A percentile compares a stretch with the other conserved stretches of the same genome.
Evolutionary conservation across 2,113 vertebrate species (phyloP).

Genomic region (Leptobrachium ailaonicum): DNA sequence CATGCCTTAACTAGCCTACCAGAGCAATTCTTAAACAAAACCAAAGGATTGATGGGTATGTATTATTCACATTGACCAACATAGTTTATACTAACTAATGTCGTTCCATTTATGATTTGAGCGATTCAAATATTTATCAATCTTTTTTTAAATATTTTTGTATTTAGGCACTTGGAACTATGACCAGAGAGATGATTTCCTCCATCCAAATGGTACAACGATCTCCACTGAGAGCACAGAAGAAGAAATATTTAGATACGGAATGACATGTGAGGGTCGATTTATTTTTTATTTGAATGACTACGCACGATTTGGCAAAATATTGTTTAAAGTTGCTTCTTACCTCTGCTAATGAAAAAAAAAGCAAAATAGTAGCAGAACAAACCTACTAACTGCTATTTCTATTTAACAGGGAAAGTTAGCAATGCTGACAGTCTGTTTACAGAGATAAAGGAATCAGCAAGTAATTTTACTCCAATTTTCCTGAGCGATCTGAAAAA

Average conservation of each 20-base stretch:
- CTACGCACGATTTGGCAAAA: background rate
- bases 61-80: background rate
- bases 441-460: background rate
- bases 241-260: too few species aligned
- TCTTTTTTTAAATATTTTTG: background rate
- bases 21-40: constrained; percentile 45
- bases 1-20: constrained; percentile 51
- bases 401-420: constrained; percentile 47
- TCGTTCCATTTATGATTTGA: background rate
- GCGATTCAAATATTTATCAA: too few species aligned
- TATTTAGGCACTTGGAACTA: constrained; percentile 61
- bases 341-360: too few species aligned
- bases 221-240: constrained; percentile 45
- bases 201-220: constrained; percentile 49
- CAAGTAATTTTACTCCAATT: constrained; percentile 51
- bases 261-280: too few species aligned
- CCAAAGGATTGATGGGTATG: constrained; percentile 59
- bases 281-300: background rate
- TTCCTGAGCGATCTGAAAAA: constrained; percentile 37
- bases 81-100: too few species aligned
- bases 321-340: too few species aligned
- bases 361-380: too few species aligned
- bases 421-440: constrained; percentile 41
- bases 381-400: too few species aligned
- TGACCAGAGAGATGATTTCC: constrained; percentile 55